Base-by-base conservation (phyloP, 2,113 vertebrate genomes). In the Thermophis baileyi region DNA sequence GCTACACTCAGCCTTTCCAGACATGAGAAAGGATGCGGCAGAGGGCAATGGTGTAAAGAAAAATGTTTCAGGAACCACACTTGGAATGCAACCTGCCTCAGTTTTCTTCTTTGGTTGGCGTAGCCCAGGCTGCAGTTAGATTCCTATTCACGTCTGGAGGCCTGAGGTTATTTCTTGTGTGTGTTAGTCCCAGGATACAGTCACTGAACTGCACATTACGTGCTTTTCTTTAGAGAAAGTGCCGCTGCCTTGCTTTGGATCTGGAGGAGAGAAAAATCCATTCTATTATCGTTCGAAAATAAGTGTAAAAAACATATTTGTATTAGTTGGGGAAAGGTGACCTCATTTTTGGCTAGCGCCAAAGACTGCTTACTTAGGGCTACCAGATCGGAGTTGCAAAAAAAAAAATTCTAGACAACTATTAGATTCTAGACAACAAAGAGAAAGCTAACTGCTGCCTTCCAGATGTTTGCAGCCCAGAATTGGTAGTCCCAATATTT, bases 231-330 rank as follows among this genome's bases (percentile, higher is more conserved):
- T 51, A 27, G 11, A 16, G 55, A 47, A 60, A 35, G 74, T 25
- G 49, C 74, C 12, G 81, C 90, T 51, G 74, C 40, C 40, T 90
- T 91, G 74, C 88, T 94, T 55, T 63, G 91, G 35, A 94, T 53
- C 93, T 94, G 55, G 44, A 85, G 30, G 35, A 1, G 24, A 51
- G 40, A 89, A 20, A 54, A 93, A 86, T 30, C 20, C 85, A 18
- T 5, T 25, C 6, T 8, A 40, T 93, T 57, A 51, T 1, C 0
- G 27, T 60, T n/a, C 18, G 9, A 18, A 46, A 55, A 9, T 35
- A n/a, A 35, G 27, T 27, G 6, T 57, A 51, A 25, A 7, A 69
- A 69, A 69, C 10, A 14, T 30, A 30, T 30, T 63, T 30, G 10
- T 30, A 69, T 35, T 69, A n/a, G 74, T 4, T 81, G 74, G 18